Evolutionary conservation across 1,140 invertebrate genomes (phyloP), one percentile per base, ranked within the genome.

Genomic region (Brachionus rubens): DNA sequence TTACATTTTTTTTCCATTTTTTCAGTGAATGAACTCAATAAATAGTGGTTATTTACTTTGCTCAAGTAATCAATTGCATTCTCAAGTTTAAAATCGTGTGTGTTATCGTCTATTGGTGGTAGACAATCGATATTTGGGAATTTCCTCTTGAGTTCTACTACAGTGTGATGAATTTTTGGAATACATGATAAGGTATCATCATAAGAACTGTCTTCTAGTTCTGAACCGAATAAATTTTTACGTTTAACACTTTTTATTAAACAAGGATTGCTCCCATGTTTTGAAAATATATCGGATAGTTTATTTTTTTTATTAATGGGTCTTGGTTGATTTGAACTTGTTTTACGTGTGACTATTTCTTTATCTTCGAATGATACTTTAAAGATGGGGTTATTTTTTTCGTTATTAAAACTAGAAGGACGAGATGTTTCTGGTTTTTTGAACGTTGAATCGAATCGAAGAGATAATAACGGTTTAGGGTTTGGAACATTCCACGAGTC

Each of bases 211-310:
- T 59, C 54, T 21, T 59, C 54, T 28, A 59, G 30, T 4, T 14
- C n/a, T 16, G 54, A 59, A 33, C 54, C 54, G 54, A 59, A 59
- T 59, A 59, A 59, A 36, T 59, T 59, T 36, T 59, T 59, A 33
- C 54, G 26, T 33, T 59, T 59, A 12, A 7, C 10, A 6, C 54
- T n/a, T 59, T 40, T 59, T 28, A 33, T 14, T n/a, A n/a, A n/a
- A 21, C 3, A 16, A 33, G 28, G n/a, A n/a, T 59, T 33, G 1
- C 33, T 9, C 9, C 36, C 54, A 36, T 33, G 36, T 59, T 33
- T 36, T 1, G 54, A 21, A 36, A 59, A 59, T 16, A 59, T 33
- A 30, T 41, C 19, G 30, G n/a, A n/a, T n/a, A 59, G 16, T 6
- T 6, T 59, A n/a, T 16, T 59, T 36, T 59, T 59, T 36, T 36